Evolutionary conservation across 2,797 vertebrate species (phyloP), one percentile per base, ranked within the genome.

Genomic region (Sebastiscus albofasciatus): DNA sequence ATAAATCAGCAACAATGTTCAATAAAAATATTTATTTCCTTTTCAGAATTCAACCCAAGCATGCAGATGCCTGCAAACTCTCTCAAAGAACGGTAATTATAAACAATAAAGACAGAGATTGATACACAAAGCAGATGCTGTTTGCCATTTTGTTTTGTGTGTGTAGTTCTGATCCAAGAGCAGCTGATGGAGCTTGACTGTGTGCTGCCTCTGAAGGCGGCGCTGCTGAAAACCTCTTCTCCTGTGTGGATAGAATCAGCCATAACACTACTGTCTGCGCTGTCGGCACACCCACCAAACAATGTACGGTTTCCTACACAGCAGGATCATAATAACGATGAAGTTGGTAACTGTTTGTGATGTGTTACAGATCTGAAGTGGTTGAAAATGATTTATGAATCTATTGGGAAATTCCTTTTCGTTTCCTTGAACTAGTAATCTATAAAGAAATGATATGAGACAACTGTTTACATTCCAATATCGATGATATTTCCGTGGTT

Each of bases 41-140:
- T 90, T 89, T 22, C 91, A 97, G 96, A 95, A 97, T 90, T 95
- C 95, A 81, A 94, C 93, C 81, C 96, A 97, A 90, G 96, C 96
- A 1, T 97, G 96, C 86, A 89, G 94, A 93, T 97, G 96, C 83
- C 91, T 97, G 68, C 91, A 93, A 71, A 96, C 92, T 65, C 92
- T 97, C 72, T 94, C 93, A 81, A 79, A 91, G 65, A 96, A 91
- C 59, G 96, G 97, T 97, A 96, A 95, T 83, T 69, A 68, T 24
- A 34, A n/a, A 54, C 34, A 42, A 5, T 64, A 3, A 39, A 60
- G 3, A 1, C 24, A 33, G 5, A 60, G n/a, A 65, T 11, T 26
- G 5, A 58, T 29, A 2, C 2, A 3, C 12, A 54, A 49, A 24
- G 16, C 9, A 65, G 39, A 67, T 54, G 18, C 12, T 34, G 12